Base-by-base conservation (phyloP, 2,888 invertebrate genomes). In the Scaptomyza parva region DNA sequence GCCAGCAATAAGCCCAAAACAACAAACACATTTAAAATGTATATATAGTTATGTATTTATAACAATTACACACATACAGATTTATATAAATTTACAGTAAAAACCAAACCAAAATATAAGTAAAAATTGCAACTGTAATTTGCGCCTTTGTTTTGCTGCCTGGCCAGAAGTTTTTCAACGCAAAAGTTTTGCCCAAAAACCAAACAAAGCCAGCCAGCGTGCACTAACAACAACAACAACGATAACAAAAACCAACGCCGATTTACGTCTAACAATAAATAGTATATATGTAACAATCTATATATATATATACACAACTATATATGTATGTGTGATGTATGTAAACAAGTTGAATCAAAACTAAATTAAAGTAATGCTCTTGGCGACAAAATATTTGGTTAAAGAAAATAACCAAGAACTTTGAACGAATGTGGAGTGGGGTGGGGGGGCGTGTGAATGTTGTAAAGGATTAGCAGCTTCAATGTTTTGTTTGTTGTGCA, bases 311-410 rank as follows among this genome's bases (percentile, higher is more conserved):
- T 26, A 43, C 11, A 35, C 11, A 59, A n/a, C 26, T 26, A 40
- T 24, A 26, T 43, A 30, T 61, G 8, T 24, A 24, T 24, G 33
- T 53, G 35, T 48, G 50, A 57, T 55, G 61, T 14, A 35, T 35
- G 69, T 59, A 60, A 62, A 64, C 70, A 65, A 77, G 62, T 70
- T 70, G 67, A 80, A 80, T 78, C 75, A 76, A 74, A 86, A 76
- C 76, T 76, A 78, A 86, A 86, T 86, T 86, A 71, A 85, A 78
- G 82, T 63, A 86, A 76, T 76, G 82, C 82, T 76, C 64, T 62
- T 54, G 80, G 87, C 80, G 85, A 80, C 86, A 76, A 79, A 86
- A 79, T 65, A 84, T 84, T 79, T 76, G 57, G 68, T 47, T 45
- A 62, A 65, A 58, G 43, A 70, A 62, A 60, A 55, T 39, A 66